These are phyloP conservation scores for Eunapius fragilis DNA, from an alignment of 37 sponge, comb jelly and placozoan genomes.

Conservation along the genomic window DNA sequence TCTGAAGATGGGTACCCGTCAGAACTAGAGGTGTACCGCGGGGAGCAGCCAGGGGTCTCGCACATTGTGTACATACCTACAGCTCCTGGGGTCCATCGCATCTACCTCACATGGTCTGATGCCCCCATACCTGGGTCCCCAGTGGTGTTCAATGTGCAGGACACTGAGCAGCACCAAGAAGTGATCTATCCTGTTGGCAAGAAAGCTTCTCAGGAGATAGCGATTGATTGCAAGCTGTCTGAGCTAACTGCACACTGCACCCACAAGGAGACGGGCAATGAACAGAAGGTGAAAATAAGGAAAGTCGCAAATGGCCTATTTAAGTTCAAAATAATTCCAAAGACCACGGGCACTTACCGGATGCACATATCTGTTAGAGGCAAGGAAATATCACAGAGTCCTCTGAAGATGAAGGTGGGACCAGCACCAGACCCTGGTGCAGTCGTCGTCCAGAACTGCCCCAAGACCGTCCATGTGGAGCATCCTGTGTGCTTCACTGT, in stretches of 20 bases:
- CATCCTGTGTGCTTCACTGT: constrained; percentile 45
- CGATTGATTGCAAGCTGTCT: constrained; percentile 17
- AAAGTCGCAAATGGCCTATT: constrained; percentile 13
- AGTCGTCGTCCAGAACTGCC: constrained; percentile 10
- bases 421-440: constrained; percentile 48
- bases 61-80: constrained; percentile 41
- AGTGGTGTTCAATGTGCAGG: constrained; percentile 28
- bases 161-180: neutral
- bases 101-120: constrained; percentile 25
- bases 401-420: constrained; percentile 65
- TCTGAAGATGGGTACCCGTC: constrained; percentile 5
- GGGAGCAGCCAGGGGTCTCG: neutral
- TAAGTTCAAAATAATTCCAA: constrained; percentile 35
- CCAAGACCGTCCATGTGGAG: constrained; percentile 16
- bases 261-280: constrained; percentile 37
- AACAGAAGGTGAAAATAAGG: constrained; percentile 21
- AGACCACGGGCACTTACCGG: constrained; percentile 48
- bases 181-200: constrained; percentile 24
- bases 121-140: constrained; percentile 45
- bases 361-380: constrained; percentile 41
- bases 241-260: constrained; percentile 44
- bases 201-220: constrained; percentile 9
- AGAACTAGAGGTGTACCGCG: neutral
- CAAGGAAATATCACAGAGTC: constrained; percentile 64
- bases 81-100: constrained; percentile 34